These are phyloP conservation scores for Myotis vivesi DNA, from an alignment of 2,797 vertebrate species.

Conservation along the genomic window DNA sequence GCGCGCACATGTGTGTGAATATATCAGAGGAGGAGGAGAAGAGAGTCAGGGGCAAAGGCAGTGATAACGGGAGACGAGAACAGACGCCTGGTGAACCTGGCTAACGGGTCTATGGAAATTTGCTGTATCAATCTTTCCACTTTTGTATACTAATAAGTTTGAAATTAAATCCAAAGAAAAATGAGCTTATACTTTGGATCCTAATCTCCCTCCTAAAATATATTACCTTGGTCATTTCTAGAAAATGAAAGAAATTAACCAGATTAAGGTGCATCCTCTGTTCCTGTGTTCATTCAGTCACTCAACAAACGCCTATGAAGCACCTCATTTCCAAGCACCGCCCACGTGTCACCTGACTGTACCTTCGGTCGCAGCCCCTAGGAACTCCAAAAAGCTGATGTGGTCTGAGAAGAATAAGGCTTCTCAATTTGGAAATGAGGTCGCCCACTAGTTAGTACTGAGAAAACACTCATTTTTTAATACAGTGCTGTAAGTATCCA, in stretches of 20 bases:
- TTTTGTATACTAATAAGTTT: background rate
- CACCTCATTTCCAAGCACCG: background rate
- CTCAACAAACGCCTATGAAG: background rate
- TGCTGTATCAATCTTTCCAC: background rate
- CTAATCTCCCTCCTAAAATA: background rate
- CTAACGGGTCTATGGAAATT: background rate
- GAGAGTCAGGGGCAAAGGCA: background rate
- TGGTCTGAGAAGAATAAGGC: conserved; percentile 66
- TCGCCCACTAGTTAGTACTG: conserved; percentile 59
- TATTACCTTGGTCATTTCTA: background rate
- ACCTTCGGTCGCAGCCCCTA: conserved; percentile 14
- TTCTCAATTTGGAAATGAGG: conserved; percentile 74
- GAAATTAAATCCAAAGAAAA: conserved; percentile 28
- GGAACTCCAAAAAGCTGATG: conserved; percentile 66
- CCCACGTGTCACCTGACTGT: background rate
- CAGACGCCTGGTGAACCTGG: background rate
- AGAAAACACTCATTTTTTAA: conserved; percentile 71
- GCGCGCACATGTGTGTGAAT: background rate
- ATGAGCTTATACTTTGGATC: background rate
- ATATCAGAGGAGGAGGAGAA: background rate
- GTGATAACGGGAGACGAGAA: background rate
- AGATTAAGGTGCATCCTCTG: background rate
- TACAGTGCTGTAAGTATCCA: conserved; percentile 75
- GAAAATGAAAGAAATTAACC: conserved; percentile 24
- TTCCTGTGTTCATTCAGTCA: background rate